Base-by-base conservation (phyloP, 1,140 invertebrate species). In the Tribolium madens region DNA sequence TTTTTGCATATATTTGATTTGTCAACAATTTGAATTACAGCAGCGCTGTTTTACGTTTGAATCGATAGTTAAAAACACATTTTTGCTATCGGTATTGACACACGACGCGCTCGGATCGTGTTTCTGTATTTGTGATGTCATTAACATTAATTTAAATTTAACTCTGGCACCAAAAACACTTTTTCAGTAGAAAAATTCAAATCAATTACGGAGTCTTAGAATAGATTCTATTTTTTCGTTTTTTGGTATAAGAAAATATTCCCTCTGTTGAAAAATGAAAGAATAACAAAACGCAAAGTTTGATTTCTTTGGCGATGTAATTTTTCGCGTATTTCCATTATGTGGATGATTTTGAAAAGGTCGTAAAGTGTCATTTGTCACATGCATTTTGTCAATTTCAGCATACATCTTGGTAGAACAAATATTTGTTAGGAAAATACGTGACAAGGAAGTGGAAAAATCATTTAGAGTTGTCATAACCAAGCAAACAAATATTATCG, bases 391-490 rank as follows among this genome's bases (percentile, higher is more conserved):
- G 70, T 50, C 70, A 72, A 52, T 72, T 72, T 48, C 21, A 72
- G 70, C 70, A 72, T 72, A 72, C 70, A 50, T 72, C 46, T 72
- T 52, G 21, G 70, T 52, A 72, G 70, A 72, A 53, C 48, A 73
- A 73, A 73, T 73, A 73, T 73, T 73, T 73, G 50, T 53, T 73
- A 53, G 71, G 50, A 73, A 73, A 73, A 73, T 72, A 77, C 76
- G 76, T 73, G 76, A 77, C 76, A 73, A 73, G 36, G 33, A 77
- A 53, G 69, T 60, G 53, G 70, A 77, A 77, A 77, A 77, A 73
- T 73, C 76, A 60, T 77, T 77, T 71, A 77, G 53, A 64, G 26
- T 77, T 77, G 76, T 77, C 76, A 77, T 77, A 72, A 77, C 52
- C 76, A 77, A 73, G 53, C 76, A 60, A 71, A 60, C 76, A 72